Evolutionary conservation across 1,140 invertebrate genomes (phyloP).

Genomic region (Hyphantria cunea): DNA sequence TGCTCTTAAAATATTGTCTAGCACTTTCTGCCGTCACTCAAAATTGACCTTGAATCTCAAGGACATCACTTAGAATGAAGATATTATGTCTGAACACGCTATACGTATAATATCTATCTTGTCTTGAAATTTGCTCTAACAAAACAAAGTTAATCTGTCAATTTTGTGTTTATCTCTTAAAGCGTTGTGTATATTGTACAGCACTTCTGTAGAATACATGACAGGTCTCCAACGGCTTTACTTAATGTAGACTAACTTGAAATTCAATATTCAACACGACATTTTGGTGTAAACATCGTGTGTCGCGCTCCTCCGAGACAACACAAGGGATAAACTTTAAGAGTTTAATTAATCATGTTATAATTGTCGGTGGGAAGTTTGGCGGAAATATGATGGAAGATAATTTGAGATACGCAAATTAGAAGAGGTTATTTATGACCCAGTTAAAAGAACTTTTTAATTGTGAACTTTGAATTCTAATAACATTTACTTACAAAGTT

Average conservation of each 20-base stretch:
- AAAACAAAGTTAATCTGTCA: no score
- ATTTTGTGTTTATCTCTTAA: no score
- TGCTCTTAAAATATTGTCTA: neutral
- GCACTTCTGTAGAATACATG: conserved; percentile 30
- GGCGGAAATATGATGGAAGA: neutral
- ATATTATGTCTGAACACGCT: neutral
- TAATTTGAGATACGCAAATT: conserved; percentile 7
- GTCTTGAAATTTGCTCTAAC: no score
- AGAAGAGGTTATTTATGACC: neutral
- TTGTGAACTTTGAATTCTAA: neutral
- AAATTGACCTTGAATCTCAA: neutral
- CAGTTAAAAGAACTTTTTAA: conserved; percentile 5
- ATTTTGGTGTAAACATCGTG: conserved; percentile 68
- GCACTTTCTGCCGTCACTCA: conserved; percentile 1
- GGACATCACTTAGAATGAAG: neutral
- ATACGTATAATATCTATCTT: neutral
- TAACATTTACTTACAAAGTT: no score
- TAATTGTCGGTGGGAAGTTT: conserved; percentile 10
- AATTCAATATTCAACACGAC: conserved; percentile 73
- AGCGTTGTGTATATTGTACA: no score
- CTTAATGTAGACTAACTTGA: conserved; percentile 59
- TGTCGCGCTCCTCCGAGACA: conserved; percentile 44
- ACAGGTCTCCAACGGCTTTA: conserved; percentile 45
- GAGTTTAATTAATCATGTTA: conserved; percentile 16
- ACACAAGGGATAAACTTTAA: conserved; percentile 39